phyloP scores from a whole-genome alignment of 2,888 invertebrate species.

The Podabrus alpinus region DNA sequence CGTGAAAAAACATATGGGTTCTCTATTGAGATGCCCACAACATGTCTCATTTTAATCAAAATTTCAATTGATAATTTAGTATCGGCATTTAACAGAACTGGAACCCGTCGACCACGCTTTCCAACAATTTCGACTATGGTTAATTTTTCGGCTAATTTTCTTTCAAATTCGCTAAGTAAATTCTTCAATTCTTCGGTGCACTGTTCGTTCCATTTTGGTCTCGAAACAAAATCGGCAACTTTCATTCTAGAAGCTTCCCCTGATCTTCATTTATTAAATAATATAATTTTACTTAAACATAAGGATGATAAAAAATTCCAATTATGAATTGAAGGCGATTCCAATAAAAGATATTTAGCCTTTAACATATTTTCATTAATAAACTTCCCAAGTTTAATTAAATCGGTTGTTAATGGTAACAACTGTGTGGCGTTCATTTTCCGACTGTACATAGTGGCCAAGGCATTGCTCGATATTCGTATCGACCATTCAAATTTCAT shows the following conservation, averaged over 20 bases:
- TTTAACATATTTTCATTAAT: background rate
- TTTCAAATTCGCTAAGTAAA: background rate
- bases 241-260: background rate
- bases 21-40: background rate
- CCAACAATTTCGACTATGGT: background rate
- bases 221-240: background rate
- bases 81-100: background rate
- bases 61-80: background rate
- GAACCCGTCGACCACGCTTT: background rate
- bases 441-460: background rate
- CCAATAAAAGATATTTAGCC: background rate
- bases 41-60: background rate
- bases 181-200: background rate
- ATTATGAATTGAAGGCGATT: background rate
- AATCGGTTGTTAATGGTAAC: background rate
- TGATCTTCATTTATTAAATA: background rate
- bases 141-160: background rate
- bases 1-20: background rate
- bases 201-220: background rate
- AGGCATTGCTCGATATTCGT: background rate
- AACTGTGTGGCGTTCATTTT: background rate
- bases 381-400: background rate
- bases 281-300: background rate
- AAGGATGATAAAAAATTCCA: background rate
- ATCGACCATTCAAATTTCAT: background rate